phyloP scores from a whole-genome alignment of 2,888 invertebrate genomes.

The Leptogaster cylindrica region DNA sequence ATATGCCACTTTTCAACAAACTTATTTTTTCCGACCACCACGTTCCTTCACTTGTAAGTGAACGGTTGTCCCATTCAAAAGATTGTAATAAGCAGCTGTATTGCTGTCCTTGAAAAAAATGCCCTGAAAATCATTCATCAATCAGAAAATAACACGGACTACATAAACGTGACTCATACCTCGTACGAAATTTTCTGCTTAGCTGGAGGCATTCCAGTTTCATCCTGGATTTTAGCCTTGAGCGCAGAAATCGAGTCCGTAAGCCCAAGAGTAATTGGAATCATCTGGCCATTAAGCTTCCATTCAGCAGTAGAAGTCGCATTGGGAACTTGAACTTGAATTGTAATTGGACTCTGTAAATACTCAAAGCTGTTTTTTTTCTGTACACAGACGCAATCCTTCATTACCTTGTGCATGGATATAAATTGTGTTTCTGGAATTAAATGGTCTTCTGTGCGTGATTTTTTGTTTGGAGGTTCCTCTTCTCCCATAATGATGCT shows the following conservation, averaged over 20 bases:
- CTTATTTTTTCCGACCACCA: constrained; percentile 95
- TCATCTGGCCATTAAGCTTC: constrained; percentile 89
- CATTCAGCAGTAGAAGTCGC: constrained; percentile 91
- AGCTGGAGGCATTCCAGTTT: constrained; percentile 91
- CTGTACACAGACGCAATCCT: neutral
- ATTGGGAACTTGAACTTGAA: constrained; percentile 83
- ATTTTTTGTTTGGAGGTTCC: constrained; percentile 85
- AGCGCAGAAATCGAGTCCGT: constrained; percentile 82
- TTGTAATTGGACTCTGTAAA: constrained; percentile 74
- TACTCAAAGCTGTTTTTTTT: too few species aligned
- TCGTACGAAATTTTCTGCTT: constrained; percentile 97
- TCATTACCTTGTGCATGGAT: constrained; percentile 68
- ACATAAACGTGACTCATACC: too few species aligned
- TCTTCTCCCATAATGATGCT: constrained; percentile 70
- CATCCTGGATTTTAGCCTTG: constrained; percentile 83
- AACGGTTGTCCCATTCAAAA: constrained; percentile 81
- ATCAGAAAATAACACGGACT: too few species aligned
- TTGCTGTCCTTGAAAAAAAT: constrained; percentile 98
- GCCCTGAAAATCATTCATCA: constrained; percentile 79
- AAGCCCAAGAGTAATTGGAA: constrained; percentile 78
- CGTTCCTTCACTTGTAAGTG: constrained; percentile 95
- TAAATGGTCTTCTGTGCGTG: constrained; percentile 90
- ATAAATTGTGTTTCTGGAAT: constrained; percentile 87
- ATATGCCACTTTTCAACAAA: too few species aligned
- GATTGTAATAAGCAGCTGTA: constrained; percentile 93